These are phyloP conservation scores for Oreotrochilus melanogaster DNA, from an alignment of 2,113 vertebrate species.

Conservation along the genomic window DNA sequence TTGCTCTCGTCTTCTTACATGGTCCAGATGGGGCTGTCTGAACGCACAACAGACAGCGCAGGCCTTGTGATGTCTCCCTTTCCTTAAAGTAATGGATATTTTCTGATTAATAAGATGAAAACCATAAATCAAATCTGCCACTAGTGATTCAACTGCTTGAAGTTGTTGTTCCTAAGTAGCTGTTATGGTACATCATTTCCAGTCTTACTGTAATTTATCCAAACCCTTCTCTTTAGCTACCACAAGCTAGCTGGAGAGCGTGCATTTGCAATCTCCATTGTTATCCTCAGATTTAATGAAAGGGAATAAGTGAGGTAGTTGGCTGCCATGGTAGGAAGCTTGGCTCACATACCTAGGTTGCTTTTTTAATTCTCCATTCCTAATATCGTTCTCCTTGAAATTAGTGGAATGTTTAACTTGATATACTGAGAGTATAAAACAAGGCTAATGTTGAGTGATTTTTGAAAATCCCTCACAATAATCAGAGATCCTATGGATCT, in stretches of 20 bases:
- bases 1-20: rapidly evolving
- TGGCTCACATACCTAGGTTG: not conserved
- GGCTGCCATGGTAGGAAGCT: not conserved
- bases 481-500: conserved; percentile 61
- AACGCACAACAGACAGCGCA: rapidly evolving
- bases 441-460: conserved; percentile 36
- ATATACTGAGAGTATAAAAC: conserved; percentile 2
- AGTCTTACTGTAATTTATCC: not conserved
- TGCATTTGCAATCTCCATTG: not conserved
- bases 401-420: not conserved
- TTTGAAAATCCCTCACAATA: conserved; percentile 51
- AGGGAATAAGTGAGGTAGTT: not conserved
- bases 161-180: not conserved
- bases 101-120: not conserved
- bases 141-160: not conserved
- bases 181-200: not conserved
- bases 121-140: not conserved
- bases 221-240: not conserved
- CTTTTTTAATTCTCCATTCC: not conserved
- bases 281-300: not conserved
- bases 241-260: not conserved
- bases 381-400: not conserved
- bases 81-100: not conserved
- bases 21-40: not conserved
- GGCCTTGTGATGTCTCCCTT: not conserved